Conservation (phyloP, 2,888 invertebrate genomes). For the Lacanobia oleracea region DNA sequence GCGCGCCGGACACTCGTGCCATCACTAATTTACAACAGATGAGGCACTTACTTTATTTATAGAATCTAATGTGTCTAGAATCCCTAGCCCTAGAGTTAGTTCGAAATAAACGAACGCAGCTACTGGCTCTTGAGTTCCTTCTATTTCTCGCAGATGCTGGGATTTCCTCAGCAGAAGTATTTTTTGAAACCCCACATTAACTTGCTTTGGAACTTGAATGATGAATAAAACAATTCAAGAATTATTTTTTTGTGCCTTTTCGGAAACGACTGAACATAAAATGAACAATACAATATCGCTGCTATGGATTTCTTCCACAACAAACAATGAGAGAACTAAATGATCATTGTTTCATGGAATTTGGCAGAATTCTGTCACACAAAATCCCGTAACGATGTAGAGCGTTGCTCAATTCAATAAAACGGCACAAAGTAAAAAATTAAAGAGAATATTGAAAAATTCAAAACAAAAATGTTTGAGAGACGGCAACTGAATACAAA, state of each 20-base stretch:
- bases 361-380: constrained; percentile 19
- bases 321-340: constrained; percentile 18
- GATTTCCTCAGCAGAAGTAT: not conserved
- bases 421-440: constrained; percentile 9
- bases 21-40: constrained; percentile 69
- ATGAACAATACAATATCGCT: constrained; percentile 21
- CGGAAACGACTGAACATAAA: constrained; percentile 18
- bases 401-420: constrained; percentile 21
- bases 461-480: constrained; percentile 25
- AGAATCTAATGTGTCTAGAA: constrained; percentile 40
- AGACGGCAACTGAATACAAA: constrained; percentile 43
- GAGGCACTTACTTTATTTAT: constrained; percentile 43
- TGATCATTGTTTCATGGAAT: constrained; percentile 16
- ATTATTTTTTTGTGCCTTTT: not conserved
- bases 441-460: constrained; percentile 24
- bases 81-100: constrained; percentile 19
- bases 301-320: constrained; percentile 7
- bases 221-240: not conserved
- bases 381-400: constrained; percentile 16
- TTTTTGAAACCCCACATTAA: not conserved
- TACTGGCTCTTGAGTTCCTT: not conserved
- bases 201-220: not conserved
- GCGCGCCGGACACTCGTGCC: constrained; percentile 77
- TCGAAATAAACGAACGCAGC: constrained; percentile 6
- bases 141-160: not conserved